Conservation (phyloP, 2,113 vertebrate species). For the Eretmochelys imbricata region DNA sequence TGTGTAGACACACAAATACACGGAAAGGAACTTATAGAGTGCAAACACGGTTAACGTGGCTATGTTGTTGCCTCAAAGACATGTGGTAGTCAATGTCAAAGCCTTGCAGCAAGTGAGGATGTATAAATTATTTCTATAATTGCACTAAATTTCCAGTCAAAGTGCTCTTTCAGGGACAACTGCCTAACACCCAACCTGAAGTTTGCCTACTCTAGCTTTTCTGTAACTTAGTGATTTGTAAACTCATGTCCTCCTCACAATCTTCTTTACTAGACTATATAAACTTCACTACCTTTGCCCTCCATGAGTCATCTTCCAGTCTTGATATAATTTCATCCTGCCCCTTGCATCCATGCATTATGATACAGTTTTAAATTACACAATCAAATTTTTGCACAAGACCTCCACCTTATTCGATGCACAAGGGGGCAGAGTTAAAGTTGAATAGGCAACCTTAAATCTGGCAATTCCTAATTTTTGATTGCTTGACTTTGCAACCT, state of each 20-base stretch:
- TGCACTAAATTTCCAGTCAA: neutral
- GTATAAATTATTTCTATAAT: neutral
- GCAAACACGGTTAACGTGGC: too few species aligned
- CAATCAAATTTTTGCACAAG: neutral
- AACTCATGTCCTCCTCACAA: neutral
- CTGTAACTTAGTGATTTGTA: neutral
- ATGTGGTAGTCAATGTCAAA: neutral
- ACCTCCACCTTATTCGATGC: neutral
- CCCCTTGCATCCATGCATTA: neutral
- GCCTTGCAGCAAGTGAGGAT: neutral
- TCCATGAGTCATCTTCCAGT: neutral
- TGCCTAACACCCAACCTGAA: neutral
- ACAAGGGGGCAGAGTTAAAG: neutral
- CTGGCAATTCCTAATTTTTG: neutral
- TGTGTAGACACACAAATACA: neutral
- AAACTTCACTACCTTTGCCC: neutral
- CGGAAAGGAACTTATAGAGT: neutral
- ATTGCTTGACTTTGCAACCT: neutral
- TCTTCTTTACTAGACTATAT: neutral
- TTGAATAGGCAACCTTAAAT: neutral
- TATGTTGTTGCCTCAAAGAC: neutral
- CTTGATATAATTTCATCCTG: neutral
- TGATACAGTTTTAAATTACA: neutral
- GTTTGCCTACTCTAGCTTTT: neutral
- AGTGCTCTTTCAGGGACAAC: neutral